Percentiles rank a stretch among this genome's conserved stretches.
These are phyloP conservation scores for Tenthredo scrophulariae DNA, from an alignment of 2,888 invertebrate genomes.

Conservation along the genomic window DNA sequence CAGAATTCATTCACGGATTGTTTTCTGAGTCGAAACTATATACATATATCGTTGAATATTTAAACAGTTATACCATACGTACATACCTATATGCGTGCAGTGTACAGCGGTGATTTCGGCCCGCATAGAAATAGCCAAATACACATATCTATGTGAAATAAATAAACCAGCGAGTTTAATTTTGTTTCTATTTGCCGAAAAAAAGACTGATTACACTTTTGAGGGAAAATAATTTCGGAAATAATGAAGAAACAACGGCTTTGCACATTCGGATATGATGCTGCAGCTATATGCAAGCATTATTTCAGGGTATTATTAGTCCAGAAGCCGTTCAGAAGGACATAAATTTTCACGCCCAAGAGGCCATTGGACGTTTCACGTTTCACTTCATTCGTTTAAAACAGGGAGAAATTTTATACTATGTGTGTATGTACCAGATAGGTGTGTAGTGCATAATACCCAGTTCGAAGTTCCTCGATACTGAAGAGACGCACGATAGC, in stretches of 20 bases:
- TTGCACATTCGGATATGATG: background rate
- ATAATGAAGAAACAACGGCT: background rate
- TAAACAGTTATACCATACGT: background rate
- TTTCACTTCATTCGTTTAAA: slow-evolving; percentile 44
- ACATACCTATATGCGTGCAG: too few species aligned
- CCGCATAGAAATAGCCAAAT: background rate
- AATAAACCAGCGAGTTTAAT: background rate
- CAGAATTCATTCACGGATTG: slow-evolving; percentile 33
- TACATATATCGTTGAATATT: slow-evolving; percentile 6
- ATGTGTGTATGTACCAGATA: background rate
- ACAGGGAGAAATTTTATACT: slow-evolving; percentile 17
- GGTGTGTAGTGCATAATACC: background rate
- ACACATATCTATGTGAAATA: background rate
- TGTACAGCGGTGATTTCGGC: background rate
- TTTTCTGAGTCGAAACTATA: slow-evolving; percentile 31
- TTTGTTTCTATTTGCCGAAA: background rate
- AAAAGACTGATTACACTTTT: background rate
- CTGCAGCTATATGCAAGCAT: background rate
- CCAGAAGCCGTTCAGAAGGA: slow-evolving; percentile 44
- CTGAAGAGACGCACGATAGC: background rate
- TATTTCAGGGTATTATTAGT: slow-evolving; percentile 35
- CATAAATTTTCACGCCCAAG: slow-evolving; percentile 32
- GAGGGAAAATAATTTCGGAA: background rate
- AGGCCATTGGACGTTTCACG: slow-evolving; percentile 40
- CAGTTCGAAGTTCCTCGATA: background rate